Evolutionary conservation across 2,113 vertebrate genomes (phyloP).

Genomic region (Psettodes erumei): DNA sequence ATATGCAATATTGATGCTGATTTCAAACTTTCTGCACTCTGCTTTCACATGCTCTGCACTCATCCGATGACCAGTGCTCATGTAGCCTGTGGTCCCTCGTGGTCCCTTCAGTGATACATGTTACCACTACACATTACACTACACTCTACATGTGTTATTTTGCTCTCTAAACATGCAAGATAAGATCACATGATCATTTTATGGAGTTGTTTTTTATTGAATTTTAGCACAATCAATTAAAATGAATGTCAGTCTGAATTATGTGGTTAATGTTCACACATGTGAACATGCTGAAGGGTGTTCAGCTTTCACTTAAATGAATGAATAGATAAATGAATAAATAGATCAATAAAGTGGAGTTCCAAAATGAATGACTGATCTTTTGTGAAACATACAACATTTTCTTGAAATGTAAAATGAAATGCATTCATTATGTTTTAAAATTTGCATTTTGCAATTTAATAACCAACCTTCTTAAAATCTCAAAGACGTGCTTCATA

Average conservation of each 20-base stretch:
- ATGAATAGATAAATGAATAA: too few relatives aligned
- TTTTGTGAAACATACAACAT: background rate
- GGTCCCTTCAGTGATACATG: constrained; percentile 3
- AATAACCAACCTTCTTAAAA: background rate
- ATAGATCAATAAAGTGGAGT: background rate
- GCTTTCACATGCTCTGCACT: background rate
- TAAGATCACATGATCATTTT: background rate
- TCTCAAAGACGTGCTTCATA: background rate
- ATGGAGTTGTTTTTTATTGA: background rate
- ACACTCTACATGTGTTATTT: constrained; percentile 11
- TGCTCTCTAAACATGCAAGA: background rate
- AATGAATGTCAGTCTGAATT: background rate
- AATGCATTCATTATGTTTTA: background rate
- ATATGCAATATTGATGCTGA: background rate
- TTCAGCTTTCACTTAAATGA: background rate
- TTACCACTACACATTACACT: background rate
- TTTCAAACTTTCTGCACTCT: background rate
- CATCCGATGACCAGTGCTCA: background rate
- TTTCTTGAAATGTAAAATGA: background rate
- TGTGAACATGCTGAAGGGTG: background rate
- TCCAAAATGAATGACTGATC: too few relatives aligned
- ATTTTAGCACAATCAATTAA: constrained; percentile 1
- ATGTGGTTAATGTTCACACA: background rate
- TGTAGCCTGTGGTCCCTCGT: background rate
- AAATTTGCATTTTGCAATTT: background rate